Conservation (phyloP, 1,140 invertebrate species). For the Aricia agestis region DNA sequence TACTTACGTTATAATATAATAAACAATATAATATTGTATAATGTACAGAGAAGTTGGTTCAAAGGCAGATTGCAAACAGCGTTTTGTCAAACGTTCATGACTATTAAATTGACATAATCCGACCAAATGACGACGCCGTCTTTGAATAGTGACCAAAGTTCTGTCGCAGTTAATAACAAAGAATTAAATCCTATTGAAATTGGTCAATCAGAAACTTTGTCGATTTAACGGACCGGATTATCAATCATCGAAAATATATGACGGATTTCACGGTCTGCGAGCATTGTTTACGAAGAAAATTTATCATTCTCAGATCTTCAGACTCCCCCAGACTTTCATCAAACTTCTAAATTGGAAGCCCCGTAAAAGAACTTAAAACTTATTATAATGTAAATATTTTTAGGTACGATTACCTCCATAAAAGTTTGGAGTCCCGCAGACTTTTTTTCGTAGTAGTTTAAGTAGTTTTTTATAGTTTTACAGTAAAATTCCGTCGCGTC, state of each 20-base stretch:
- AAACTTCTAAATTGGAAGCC: constrained; percentile 5
- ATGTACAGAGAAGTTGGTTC: no score
- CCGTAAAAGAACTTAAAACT: constrained; percentile 6
- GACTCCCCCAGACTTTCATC: neutral
- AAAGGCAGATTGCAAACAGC: no score
- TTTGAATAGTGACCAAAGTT: no score
- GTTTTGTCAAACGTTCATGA: no score
- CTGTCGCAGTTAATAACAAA: no score
- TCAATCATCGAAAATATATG: neutral
- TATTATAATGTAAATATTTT: constrained; percentile 11
- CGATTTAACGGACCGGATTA: no score
- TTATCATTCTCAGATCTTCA: neutral
- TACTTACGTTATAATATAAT: no score
- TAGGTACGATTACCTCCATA: neutral
- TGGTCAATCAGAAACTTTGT: no score
- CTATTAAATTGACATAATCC: no score
- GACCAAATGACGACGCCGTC: no score
- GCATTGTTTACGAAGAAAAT: neutral
- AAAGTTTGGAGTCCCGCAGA: neutral
- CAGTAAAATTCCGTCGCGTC: neutral
- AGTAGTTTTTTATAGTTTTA: constrained; percentile 2
- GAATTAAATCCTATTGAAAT: no score
- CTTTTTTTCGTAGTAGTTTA: neutral
- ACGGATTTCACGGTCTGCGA: neutral
- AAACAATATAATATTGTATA: no score